Evolutionary conservation across 2,797 vertebrate species (phyloP).

Genomic region (Cercopithecus neglectus): DNA sequence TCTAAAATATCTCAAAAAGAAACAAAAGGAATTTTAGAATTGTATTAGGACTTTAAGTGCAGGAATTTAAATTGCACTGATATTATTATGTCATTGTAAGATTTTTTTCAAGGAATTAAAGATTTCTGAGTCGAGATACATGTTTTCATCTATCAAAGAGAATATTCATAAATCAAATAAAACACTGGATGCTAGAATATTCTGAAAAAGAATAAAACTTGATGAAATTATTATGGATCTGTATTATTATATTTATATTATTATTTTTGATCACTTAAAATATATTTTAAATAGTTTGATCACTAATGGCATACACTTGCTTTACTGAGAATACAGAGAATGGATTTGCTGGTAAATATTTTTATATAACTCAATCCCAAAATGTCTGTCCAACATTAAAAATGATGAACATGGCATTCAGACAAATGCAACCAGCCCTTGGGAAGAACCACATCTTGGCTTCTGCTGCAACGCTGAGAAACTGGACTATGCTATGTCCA

Average conservation of each 20-base stretch:
- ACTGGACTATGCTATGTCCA: slow-evolving; percentile 26
- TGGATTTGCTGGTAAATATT: slow-evolving; percentile 7
- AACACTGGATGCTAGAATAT: neutral
- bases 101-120: neutral
- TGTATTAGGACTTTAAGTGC: neutral
- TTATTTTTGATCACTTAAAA: neutral
- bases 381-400: slow-evolving; percentile 61
- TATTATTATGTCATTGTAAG: neutral
- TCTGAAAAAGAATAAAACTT: neutral
- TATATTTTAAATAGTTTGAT: neutral
- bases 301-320: neutral
- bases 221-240: neutral
- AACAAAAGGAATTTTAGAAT: neutral
- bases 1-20: neutral
- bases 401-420: slow-evolving; percentile 41
- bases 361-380: slow-evolving; percentile 37
- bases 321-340: neutral
- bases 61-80: neutral
- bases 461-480: neutral
- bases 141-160: neutral
- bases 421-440: slow-evolving; percentile 2
- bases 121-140: neutral
- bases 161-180: neutral
- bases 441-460: slow-evolving; percentile 51
- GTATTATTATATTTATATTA: neutral